phyloP scores from a whole-genome alignment of 2,888 invertebrate species.

The Tineola bisselliella region DNA sequence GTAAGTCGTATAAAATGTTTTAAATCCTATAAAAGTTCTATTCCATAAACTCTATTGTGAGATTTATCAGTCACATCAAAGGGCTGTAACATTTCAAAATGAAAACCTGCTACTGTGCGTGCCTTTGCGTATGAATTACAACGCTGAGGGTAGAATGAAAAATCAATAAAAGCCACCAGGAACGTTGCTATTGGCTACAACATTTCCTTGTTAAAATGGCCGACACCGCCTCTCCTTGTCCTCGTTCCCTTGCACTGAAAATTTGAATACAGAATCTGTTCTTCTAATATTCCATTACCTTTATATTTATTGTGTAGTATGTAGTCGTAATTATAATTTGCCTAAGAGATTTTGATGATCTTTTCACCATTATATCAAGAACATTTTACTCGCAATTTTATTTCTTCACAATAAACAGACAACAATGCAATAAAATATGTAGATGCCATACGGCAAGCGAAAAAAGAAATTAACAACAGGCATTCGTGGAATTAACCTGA shows the following conservation, averaged over 20 bases:
- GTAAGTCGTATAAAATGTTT: no score
- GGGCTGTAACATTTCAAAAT: not conserved
- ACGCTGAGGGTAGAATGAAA: not conserved
- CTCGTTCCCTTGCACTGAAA: not conserved
- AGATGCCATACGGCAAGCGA: slow-evolving; percentile 34
- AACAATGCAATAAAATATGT: not conserved
- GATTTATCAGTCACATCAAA: no score
- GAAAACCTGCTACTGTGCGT: not conserved
- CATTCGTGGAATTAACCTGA: slow-evolving; percentile 2
- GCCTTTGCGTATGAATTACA: not conserved
- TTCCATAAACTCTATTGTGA: no score
- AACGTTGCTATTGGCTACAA: slow-evolving; percentile 8
- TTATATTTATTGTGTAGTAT: no score
- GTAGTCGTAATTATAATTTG: no score
- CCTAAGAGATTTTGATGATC: no score
- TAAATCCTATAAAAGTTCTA: no score
- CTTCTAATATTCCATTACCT: no score
- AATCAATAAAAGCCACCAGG: slow-evolving; percentile 8
- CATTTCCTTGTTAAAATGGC: slow-evolving; percentile 10
- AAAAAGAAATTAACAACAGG: not conserved
- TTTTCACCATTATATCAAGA: no score
- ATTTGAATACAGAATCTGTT: not conserved
- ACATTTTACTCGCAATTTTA: no score
- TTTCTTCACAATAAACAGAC: not conserved
- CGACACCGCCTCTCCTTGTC: not conserved